Percentiles rank a stretch among this genome's conserved stretches.
Evolutionary conservation across 2,888 invertebrate genomes (phyloP).

Genomic region (Drosophila maculinotata): DNA sequence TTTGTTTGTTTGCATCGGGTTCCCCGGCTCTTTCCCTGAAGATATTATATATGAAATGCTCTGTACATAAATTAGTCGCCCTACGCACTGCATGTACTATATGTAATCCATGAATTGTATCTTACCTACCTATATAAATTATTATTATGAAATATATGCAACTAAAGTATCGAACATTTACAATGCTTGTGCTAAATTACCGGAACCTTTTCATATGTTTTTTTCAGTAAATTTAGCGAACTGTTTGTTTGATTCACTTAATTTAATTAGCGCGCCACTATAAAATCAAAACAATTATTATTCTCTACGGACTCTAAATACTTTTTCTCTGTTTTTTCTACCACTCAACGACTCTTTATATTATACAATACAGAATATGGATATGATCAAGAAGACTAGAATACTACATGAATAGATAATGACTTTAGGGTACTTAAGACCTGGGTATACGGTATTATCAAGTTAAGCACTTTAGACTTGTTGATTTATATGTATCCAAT

Average conservation of each 20-base stretch:
- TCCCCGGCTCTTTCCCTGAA: slow-evolving; percentile 34
- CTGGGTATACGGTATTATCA: background rate
- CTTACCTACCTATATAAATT: slow-evolving; percentile 71
- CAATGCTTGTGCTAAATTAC: background rate
- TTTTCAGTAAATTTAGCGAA: too few relatives aligned
- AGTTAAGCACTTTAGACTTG: background rate
- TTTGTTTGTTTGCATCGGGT: slow-evolving; percentile 34
- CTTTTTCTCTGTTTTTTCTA: background rate
- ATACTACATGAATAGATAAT: background rate
- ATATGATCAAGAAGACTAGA: background rate
- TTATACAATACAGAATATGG: background rate
- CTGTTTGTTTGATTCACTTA: background rate
- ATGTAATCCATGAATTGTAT: slow-evolving; percentile 70
- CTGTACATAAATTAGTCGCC: slow-evolving; percentile 64
- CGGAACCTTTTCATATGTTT: background rate
- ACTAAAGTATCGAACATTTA: slow-evolving; percentile 28
- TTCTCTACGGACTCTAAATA: slow-evolving; percentile 5
- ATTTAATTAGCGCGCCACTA: slow-evolving; percentile 8
- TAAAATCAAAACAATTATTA: background rate
- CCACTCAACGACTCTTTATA: background rate
- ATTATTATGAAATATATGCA: slow-evolving; percentile 62
- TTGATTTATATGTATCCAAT: background rate
- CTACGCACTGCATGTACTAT: slow-evolving; percentile 60
- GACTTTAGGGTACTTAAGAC: background rate
- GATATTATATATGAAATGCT: slow-evolving; percentile 51